Percentiles rank a stretch among this genome's conserved stretches.
These are phyloP conservation scores for Oxyteleia sp. DNA, from an alignment of 2,888 invertebrate species.

Conservation along the genomic window DNA sequence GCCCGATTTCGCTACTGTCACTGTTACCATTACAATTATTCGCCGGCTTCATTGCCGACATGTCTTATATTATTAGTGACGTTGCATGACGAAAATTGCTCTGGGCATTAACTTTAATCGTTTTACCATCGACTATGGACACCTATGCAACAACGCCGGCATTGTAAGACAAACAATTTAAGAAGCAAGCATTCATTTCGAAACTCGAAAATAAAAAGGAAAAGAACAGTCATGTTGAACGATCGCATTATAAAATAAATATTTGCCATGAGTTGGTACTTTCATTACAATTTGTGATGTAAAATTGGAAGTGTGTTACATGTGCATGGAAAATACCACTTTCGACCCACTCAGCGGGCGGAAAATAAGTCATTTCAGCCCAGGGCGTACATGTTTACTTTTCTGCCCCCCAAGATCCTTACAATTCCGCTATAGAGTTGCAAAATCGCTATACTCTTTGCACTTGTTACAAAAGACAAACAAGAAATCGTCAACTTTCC, in stretches of 20 bases:
- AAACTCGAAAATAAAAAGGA: background rate
- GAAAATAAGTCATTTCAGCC: too few species aligned
- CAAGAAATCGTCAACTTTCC: too few species aligned
- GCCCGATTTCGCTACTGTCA: constrained; percentile 44
- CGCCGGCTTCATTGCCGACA: constrained; percentile 33
- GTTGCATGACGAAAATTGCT: constrained; percentile 52
- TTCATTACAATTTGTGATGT: too few species aligned
- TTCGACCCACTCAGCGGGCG: too few species aligned
- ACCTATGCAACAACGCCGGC: background rate
- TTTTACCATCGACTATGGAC: constrained; percentile 26
- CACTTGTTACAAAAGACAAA: too few species aligned
- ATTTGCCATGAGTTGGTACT: too few species aligned
- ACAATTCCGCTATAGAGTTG: too few species aligned
- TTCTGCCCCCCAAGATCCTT: too few species aligned
- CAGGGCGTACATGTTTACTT: too few species aligned
- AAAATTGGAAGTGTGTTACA: too few species aligned
- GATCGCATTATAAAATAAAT: background rate
- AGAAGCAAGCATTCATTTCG: background rate
- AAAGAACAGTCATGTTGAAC: background rate
- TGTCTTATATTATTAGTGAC: constrained; percentile 48
- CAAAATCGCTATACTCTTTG: too few species aligned
- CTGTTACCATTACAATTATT: constrained; percentile 54
- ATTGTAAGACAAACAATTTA: background rate
- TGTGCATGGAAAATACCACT: too few species aligned
- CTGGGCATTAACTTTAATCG: constrained; percentile 39